Conservation (phyloP, 2,797 vertebrate species). For the Melanotaenia boesemani region DNA sequence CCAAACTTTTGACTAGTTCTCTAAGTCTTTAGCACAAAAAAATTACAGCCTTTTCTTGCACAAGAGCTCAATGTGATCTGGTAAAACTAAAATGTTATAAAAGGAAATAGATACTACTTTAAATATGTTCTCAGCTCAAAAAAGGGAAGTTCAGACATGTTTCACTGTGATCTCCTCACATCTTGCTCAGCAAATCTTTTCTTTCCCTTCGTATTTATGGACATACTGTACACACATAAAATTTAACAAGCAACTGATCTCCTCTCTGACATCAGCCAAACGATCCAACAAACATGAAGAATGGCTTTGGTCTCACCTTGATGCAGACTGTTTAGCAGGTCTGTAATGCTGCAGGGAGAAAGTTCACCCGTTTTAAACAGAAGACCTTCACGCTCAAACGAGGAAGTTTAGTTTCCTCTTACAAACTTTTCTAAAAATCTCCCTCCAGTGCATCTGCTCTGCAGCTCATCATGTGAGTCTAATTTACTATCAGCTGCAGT, state of each 20-base stretch:
- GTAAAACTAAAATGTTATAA: not conserved
- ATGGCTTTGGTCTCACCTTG: slow-evolving; percentile 40
- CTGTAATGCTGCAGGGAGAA: not conserved
- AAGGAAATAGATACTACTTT: not conserved
- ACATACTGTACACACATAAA: not conserved
- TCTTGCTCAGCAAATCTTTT: slow-evolving; percentile 2
- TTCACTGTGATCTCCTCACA: slow-evolving; percentile 14
- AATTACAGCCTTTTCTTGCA: too few species aligned
- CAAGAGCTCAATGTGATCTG: not conserved
- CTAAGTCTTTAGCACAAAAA: too few species aligned
- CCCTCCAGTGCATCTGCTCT: slow-evolving; percentile 8
- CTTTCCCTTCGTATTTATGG: not conserved
- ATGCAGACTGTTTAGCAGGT: not conserved
- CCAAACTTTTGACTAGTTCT: too few species aligned
- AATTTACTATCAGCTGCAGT: slow-evolving; percentile 48
- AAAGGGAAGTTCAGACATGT: slow-evolving; percentile 19
- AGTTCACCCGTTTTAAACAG: not conserved
- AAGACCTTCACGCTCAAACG: slow-evolving; percentile 19
- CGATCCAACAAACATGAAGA: not conserved
- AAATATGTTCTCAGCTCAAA: not conserved
- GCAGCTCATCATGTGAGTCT: slow-evolving; percentile 64
- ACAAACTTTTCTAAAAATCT: slow-evolving; percentile 10
- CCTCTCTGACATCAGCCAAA: not conserved
- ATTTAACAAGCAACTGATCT: not conserved
- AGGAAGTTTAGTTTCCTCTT: slow-evolving; percentile 55